Evolutionary conservation across 2,888 invertebrate species (phyloP).

Genomic region (Megaustenia siamemsis): DNA sequence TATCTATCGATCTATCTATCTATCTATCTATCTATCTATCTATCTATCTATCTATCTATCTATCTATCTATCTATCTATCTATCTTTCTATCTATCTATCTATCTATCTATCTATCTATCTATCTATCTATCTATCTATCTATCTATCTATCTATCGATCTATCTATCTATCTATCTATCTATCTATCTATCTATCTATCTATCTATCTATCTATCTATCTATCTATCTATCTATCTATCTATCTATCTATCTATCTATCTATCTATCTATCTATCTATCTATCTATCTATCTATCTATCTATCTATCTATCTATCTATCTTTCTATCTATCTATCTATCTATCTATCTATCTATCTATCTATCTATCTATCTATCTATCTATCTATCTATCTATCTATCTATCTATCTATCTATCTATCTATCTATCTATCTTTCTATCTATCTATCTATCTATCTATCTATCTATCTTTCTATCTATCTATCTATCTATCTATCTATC

Average conservation of each 20-base stretch:
- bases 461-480: not conserved
- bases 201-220: not conserved
- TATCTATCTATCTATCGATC: not conserved
- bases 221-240: not conserved
- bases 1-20: too few relatives aligned
- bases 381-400: not conserved
- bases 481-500: not conserved
- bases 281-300: not conserved
- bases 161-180: not conserved
- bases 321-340: not conserved
- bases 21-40: too few relatives aligned
- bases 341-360: not conserved
- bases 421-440: not conserved
- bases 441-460: too few relatives aligned
- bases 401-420: not conserved
- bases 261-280: not conserved
- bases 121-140: constrained; percentile 5
- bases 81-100: not conserved
- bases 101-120: constrained; percentile 9
- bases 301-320: not conserved
- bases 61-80: too few relatives aligned
- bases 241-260: not conserved
- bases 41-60: too few relatives aligned
- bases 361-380: not conserved
- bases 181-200: not conserved